Evolutionary conservation across 1,140 invertebrate species (phyloP), one percentile per base, ranked within the genome.

Genomic region (Halesus radiatus): DNA sequence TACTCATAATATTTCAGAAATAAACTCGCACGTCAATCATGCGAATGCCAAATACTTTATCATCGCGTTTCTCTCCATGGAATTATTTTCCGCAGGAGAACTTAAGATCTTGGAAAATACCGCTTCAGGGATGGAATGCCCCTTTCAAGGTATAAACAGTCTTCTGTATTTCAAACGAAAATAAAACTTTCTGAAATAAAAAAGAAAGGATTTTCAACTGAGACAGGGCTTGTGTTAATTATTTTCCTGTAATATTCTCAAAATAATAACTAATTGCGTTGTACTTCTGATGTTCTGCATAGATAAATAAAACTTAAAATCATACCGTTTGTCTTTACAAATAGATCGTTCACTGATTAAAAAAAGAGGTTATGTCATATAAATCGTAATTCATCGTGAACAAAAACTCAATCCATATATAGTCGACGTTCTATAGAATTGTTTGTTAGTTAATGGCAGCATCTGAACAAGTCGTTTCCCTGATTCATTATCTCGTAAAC

Each of bases 1-100:
- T 50, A 1, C 66, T 18, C 66, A 50, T 23, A 70, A 50, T 23
- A 70, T 70, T 70, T 70, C 10, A 32, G 73, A 73, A 81, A 81
- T 81, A 81, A 77, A 78, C 75, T 77, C 62, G 29, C 66, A 70
- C 80, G 80, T 78, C 66, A 81, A 81, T 81, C 80, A 81, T 78
- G 72, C 56, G 52, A 56, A 80, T 76, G 56, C 62, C 20, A 50
- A 75, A 76, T 56, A 70, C 76, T 78, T 78, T 78, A 78, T 78
- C 76, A 56, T 70, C 50, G 18, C 26, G 76, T 70, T 53, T 56
- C 64, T 68, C 37, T 29, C 37, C 18, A 13, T 26, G 62, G 18
- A 78, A 78, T 70, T 78, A 78, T 56, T 66, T 78, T 78, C 62
- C 13, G 22, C 7, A 45, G 37, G 37, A 45, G 37, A 45, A 45